Conservation (phyloP, 2,797 vertebrate genomes). For the Notamacropus eugenii region DNA sequence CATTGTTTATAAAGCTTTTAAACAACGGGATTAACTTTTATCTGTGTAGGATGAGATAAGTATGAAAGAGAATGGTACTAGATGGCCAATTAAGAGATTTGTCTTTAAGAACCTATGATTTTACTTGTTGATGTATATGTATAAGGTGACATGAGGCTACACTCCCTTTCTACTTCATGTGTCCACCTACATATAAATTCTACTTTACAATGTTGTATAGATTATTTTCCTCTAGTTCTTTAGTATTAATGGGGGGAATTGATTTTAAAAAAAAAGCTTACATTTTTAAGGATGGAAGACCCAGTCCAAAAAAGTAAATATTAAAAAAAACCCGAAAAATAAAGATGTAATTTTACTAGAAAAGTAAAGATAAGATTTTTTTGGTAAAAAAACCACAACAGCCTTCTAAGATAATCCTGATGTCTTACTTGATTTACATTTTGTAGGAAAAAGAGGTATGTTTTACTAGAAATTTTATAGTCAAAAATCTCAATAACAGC, state of each 20-base stretch:
- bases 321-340: not conserved
- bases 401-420: slow-evolving; percentile 38
- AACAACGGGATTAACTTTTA: not conserved
- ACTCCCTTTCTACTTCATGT: slow-evolving; percentile 20
- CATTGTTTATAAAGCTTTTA: not conserved
- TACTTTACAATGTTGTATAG: slow-evolving; percentile 34
- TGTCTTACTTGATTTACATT: slow-evolving; percentile 50
- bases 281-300: slow-evolving; percentile 33
- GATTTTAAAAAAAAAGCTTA: slow-evolving; percentile 24
- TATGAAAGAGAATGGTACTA: not conserved
- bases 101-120: not conserved
- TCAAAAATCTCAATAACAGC: slow-evolving; percentile 59
- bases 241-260: slow-evolving; percentile 59
- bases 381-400: not conserved
- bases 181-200: slow-evolving; percentile 9
- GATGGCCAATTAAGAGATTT: not conserved
- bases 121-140: not conserved
- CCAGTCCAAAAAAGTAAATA: slow-evolving; percentile 46
- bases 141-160: not conserved
- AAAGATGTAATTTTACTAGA: slow-evolving; percentile 31
- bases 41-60: not conserved
- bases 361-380: slow-evolving; percentile 24
- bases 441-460: slow-evolving; percentile 58
- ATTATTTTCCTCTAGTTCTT: slow-evolving; percentile 15
- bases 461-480: slow-evolving; percentile 67